Percentiles rank a stretch among this genome's conserved stretches.
Evolutionary conservation across 2,888 invertebrate species (phyloP).

Genomic region (Itoplectis maculator): DNA sequence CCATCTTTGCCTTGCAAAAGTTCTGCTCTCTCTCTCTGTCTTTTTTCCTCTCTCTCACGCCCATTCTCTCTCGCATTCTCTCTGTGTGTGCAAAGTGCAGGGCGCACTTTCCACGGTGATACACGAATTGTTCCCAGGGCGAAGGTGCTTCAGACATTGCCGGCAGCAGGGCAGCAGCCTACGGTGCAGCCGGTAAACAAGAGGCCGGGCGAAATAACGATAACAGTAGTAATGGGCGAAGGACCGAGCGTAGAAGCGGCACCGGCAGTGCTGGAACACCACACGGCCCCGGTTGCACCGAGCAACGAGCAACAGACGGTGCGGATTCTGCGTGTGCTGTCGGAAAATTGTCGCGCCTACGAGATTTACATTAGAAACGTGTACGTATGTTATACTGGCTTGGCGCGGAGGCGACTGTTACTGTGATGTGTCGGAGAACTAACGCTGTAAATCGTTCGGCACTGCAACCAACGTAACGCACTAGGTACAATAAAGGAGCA

Average conservation of each 20-base stretch:
- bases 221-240: constrained; percentile 46
- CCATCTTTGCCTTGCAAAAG: constrained; percentile 12
- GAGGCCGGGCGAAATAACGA: constrained; percentile 51
- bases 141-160: constrained; percentile 22
- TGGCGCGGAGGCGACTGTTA: constrained; percentile 40
- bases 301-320: constrained; percentile 3
- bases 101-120: constrained; percentile 15
- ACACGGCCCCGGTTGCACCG: constrained; percentile 1
- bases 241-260: constrained; percentile 4
- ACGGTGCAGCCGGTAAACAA: constrained; percentile 42
- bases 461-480: background rate
- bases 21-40: too few species aligned
- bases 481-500: background rate
- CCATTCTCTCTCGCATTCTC: too few species aligned
- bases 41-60: too few species aligned
- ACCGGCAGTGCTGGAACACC: background rate
- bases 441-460: constrained; percentile 41
- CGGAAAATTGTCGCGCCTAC: constrained; percentile 60
- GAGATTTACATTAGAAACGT: constrained; percentile 56
- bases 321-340: constrained; percentile 28
- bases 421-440: constrained; percentile 20
- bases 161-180: background rate
- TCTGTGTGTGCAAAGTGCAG: constrained; percentile 6
- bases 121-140: constrained; percentile 44
- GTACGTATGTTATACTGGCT: constrained; percentile 30